Evolutionary conservation across 1,140 invertebrate species (phyloP), one percentile per base, ranked within the genome.

Genomic region (Ptiloglossa arizonensis): DNA sequence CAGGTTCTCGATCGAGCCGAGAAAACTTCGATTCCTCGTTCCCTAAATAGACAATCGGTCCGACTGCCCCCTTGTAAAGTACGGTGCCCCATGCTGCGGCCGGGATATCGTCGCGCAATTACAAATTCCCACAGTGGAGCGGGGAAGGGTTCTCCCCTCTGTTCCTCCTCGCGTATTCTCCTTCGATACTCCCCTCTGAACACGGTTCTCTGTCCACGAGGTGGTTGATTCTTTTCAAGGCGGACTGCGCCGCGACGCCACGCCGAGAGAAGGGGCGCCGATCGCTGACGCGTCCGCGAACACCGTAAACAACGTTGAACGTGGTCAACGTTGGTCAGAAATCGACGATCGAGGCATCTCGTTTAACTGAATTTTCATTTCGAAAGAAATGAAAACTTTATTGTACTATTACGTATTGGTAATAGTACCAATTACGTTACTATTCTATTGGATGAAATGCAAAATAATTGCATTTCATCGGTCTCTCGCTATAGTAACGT

Each of bases 51-150:
- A 71, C 29, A 56, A 72, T 71, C 59, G n/a, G 4, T 15, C 13
- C 22, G 32, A 8, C 11, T 19, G 29, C 52, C 54, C 54, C 64
- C 22, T n/a, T n/a, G n/a, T 5, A 35, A 17, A 17, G n/a, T 19
- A 27, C 44, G 13, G 13, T 38, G 32, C 35, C 71, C 35, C 52
- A 8, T 24, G 50, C 27, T 69, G 72, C 60, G 38, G 24, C n/a
- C 57, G 57, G 73, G 73, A 81, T 71, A 81, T 74, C 57, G 72
- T 77, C 81, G 83, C 70, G 87, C 89, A 89, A 91, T 90, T 90
- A 90, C 85, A 89, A 90, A 90, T 91, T 91, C 89, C 88, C 89
- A 91, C 89, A 90, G 88, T 89, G 86, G n/a, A 78, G 81, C 77
- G 69, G 86, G 35, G 38, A 27, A 80, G 77, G 80, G 81, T 67